Evolutionary conservation across 2,113 vertebrate species (phyloP).

Genomic region (Geococcyx californianus): DNA sequence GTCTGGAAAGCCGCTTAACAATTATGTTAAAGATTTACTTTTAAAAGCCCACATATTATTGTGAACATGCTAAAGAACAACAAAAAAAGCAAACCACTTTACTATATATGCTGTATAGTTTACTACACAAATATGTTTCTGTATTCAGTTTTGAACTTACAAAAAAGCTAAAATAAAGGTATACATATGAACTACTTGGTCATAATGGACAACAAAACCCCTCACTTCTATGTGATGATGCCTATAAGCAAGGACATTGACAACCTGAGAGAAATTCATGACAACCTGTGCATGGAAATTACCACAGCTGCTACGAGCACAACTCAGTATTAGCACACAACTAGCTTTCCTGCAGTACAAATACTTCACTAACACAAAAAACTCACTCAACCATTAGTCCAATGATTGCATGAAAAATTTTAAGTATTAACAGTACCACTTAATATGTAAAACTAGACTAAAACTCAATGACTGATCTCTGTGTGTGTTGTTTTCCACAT

Average conservation of each 20-base stretch:
- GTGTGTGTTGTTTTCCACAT: not conserved
- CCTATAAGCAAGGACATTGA: not conserved
- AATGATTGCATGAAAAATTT: not conserved
- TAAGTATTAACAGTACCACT: not conserved
- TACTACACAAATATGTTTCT: not conserved
- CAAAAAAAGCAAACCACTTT: not conserved
- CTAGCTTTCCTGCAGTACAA: not conserved
- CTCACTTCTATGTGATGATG: not conserved
- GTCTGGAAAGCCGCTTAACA: not conserved
- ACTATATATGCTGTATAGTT: not conserved
- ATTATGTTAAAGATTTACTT: not conserved
- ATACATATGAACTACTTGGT: not conserved
- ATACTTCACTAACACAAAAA: not conserved
- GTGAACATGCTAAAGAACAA: not conserved
- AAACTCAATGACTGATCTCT: not conserved
- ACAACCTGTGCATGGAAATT: not conserved
- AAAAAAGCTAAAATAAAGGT: not conserved
- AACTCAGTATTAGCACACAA: not conserved
- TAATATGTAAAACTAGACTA: not conserved
- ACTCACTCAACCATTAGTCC: not conserved
- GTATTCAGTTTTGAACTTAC: not conserved
- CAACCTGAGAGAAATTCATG: not conserved
- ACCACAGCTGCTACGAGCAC: not conserved
- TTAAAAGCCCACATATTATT: not conserved
- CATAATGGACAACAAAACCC: not conserved